These are phyloP conservation scores for Montipora efflorescens DNA, from an alignment of 64 coral and sea anemone species.

Conservation along the genomic window DNA sequence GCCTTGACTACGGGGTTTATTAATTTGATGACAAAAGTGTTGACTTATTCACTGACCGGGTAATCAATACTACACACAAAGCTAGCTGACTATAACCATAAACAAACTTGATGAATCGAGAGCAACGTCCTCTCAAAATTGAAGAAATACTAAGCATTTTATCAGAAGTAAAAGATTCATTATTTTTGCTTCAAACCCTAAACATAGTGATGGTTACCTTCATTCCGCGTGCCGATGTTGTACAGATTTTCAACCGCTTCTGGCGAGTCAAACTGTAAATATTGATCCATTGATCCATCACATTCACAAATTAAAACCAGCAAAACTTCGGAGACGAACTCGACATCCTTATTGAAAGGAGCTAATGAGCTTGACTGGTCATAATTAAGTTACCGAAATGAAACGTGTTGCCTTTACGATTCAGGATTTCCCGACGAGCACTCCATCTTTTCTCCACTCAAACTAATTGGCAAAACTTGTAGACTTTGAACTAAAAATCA, in stretches of 20 bases:
- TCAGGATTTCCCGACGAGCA: not conserved
- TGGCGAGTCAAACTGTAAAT: not conserved
- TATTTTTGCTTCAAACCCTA: too few relatives aligned
- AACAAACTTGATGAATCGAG: too few relatives aligned
- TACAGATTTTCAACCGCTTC: not conserved
- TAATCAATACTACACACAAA: too few relatives aligned
- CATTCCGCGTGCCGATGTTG: not conserved
- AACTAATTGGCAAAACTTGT: not conserved
- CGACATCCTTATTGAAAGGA: too few relatives aligned
- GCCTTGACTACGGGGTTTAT: too few relatives aligned
- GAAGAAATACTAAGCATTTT: too few relatives aligned
- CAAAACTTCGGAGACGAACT: not conserved
- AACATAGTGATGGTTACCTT: not conserved
- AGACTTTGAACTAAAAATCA: constrained; percentile 4
- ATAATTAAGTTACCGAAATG: not conserved
- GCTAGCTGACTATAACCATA: too few relatives aligned
- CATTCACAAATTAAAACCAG: not conserved
- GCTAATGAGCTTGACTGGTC: too few relatives aligned
- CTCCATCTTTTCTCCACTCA: not conserved
- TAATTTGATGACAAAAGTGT: too few relatives aligned
- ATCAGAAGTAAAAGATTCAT: too few relatives aligned
- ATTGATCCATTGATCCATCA: not conserved
- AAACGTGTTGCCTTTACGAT: not conserved
- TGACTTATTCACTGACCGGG: too few relatives aligned
- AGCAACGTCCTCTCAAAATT: too few relatives aligned